A percentile compares a stretch with the other conserved stretches of the same genome.
Conservation (phyloP, 1,140 invertebrate species). For the Sipha flava region DNA sequence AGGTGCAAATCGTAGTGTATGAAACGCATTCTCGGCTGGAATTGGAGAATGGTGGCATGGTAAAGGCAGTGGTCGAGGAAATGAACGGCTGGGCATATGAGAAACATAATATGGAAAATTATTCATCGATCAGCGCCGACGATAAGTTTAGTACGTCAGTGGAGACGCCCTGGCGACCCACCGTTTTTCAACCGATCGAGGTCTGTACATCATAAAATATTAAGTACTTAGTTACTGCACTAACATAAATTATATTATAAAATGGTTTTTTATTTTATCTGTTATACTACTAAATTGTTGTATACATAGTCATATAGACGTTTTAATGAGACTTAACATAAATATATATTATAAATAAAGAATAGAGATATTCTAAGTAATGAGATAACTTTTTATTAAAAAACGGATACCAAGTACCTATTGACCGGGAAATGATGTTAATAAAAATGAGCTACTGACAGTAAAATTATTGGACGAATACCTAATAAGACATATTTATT, state of each 20-base stretch:
- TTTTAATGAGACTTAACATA: too few species aligned
- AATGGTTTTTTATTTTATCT: too few species aligned
- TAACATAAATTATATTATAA: not conserved
- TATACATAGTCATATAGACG: too few species aligned
- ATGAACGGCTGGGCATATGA: slow-evolving; percentile 55
- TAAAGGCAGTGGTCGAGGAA: slow-evolving; percentile 51
- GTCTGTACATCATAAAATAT: not conserved
- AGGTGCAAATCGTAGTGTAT: slow-evolving; percentile 61
- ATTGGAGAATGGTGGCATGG: slow-evolving; percentile 57
- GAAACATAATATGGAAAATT: slow-evolving; percentile 44
- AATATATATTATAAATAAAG: too few species aligned
- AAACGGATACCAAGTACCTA: too few species aligned
- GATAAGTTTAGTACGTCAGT: slow-evolving; percentile 1
- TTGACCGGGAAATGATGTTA: too few species aligned
- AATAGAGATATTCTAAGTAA: too few species aligned
- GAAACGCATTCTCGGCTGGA: slow-evolving; percentile 61
- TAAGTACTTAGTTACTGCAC: not conserved
- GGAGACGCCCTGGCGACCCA: slow-evolving; percentile 2
- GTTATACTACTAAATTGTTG: too few species aligned
- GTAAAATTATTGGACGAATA: too few species aligned
- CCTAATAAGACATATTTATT: not conserved
- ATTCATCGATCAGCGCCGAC: not conserved
- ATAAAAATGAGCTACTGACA: too few species aligned
- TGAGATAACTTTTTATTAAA: too few species aligned
- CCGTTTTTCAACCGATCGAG: slow-evolving; percentile 3